Base-by-base conservation (phyloP, 2,888 invertebrate genomes). In the Eristalis pertinax region DNA sequence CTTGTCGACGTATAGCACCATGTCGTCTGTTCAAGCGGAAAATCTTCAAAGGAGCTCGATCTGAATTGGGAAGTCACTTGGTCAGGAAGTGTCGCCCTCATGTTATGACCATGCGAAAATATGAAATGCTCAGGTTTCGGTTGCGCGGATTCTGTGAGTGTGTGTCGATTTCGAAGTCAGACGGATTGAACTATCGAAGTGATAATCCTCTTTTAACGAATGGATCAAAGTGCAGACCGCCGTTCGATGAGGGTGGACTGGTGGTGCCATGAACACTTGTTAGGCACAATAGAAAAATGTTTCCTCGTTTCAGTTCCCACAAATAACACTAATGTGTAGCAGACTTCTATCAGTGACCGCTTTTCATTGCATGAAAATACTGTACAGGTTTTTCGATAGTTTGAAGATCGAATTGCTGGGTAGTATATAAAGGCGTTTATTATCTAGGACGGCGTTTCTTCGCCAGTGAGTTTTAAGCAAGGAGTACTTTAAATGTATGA, bases 51-150 rank as follows among this genome's bases (percentile, higher is more conserved):
- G 79, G 60, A 64, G 15, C 10, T 79, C 26, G 32, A 35, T 38
- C 35, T 73, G 60, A 35, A 29, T 35, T 64, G 56, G 56, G 70
- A 60, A 67, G 70, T 72, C 70, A 69, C 41, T 82, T 83, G 87
- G 79, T 64, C 79, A 87, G 84, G 84, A 87, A 84, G 76, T 87
- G 79, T 87, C 74, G 78, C 86, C 75, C 64, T 79, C 72, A n/a
- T 83, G 79, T 60, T 76, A 69, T 75, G 75, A 78, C 70, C 65
- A 75, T 86, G 83, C 83, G 67, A 78, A 85, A 74, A 78, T 82
- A 29, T 85, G 73, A 72, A 43, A 35, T 35, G 62, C 35, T 81
- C 69, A 65, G 32, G 72, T 79, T 84, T 76, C 67, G 19, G 38
- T 50, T 50, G 43, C 63, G 65, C 63, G 24, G n/a, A 77, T 64